Evolutionary conservation across 2,888 invertebrate species (phyloP).

Genomic region (Poecilus cupreus): DNA sequence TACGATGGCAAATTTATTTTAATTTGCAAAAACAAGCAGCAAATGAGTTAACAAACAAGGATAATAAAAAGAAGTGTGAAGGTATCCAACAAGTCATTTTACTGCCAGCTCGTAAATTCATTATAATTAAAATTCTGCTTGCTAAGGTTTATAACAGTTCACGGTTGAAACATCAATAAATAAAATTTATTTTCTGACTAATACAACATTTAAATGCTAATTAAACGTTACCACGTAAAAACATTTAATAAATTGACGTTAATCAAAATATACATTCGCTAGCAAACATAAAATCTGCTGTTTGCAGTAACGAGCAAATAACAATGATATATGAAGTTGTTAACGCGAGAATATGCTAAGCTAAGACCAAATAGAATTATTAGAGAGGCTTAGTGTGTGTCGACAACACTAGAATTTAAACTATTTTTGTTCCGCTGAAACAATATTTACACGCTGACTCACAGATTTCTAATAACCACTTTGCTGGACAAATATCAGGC

Average conservation of each 20-base stretch:
- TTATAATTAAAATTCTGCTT: slow-evolving; percentile 45
- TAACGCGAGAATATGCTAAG: slow-evolving; percentile 24
- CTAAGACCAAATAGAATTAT: slow-evolving; percentile 35
- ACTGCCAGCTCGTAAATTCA: background rate
- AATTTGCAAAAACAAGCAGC: slow-evolving; percentile 23
- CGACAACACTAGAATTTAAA: background rate
- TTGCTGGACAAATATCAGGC: too few species aligned
- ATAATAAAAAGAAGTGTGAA: slow-evolving; percentile 33
- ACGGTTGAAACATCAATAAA: slow-evolving; percentile 52
- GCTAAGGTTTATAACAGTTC: slow-evolving; percentile 50
- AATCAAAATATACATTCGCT: slow-evolving; percentile 46
- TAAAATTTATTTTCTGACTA: slow-evolving; percentile 46
- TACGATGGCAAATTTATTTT: background rate
- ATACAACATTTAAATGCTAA: slow-evolving; percentile 54
- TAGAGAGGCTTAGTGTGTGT: slow-evolving; percentile 32
- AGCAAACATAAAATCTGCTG: slow-evolving; percentile 43
- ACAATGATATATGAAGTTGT: slow-evolving; percentile 47
- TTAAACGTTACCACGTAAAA: slow-evolving; percentile 43
- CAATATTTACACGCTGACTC: slow-evolving; percentile 13
- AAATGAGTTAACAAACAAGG: slow-evolving; percentile 37
- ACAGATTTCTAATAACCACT: slow-evolving; percentile 2
- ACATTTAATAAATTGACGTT: slow-evolving; percentile 50
- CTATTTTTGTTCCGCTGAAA: slow-evolving; percentile 17
- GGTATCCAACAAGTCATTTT: slow-evolving; percentile 10
- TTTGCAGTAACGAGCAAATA: slow-evolving; percentile 35